phyloP scores from a whole-genome alignment of 2,888 invertebrate species.

The Rhingia rostrata region DNA sequence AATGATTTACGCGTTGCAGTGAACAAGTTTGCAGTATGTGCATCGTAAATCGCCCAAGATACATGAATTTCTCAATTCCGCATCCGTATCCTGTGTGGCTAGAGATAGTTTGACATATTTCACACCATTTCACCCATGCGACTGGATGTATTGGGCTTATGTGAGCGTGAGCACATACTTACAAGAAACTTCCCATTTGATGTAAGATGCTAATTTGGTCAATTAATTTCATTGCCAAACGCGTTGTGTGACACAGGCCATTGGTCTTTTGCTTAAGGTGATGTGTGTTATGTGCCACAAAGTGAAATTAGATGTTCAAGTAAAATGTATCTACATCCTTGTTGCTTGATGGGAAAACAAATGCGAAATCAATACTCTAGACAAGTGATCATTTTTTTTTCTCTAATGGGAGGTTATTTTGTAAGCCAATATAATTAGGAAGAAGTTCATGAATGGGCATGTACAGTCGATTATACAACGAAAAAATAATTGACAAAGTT shows the following conservation, averaged over 20 bases:
- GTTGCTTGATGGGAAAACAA: constrained; percentile 18
- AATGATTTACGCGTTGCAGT: constrained; percentile 69
- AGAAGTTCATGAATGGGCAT: too few species aligned
- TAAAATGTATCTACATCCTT: too few species aligned
- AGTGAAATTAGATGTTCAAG: constrained; percentile 1
- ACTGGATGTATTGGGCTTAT: background rate
- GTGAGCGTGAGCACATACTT: constrained; percentile 20
- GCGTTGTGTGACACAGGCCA: constrained; percentile 31
- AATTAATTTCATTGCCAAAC: constrained; percentile 58
- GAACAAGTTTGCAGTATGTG: constrained; percentile 60
- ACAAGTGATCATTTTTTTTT: too few species aligned
- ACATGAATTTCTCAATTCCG: constrained; percentile 49
- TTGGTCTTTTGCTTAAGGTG: constrained; percentile 31
- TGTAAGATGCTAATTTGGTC: constrained; percentile 72
- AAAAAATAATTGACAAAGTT: too few species aligned
- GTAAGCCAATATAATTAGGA: too few species aligned
- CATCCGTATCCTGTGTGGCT: constrained; percentile 43
- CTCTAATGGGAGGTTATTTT: too few species aligned
- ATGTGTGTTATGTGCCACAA: constrained; percentile 3
- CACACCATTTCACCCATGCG: constrained; percentile 39
- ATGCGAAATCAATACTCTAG: background rate
- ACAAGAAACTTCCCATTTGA: constrained; percentile 66
- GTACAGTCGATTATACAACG: too few species aligned
- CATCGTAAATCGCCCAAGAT: constrained; percentile 63
- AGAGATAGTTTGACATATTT: constrained; percentile 36